phyloP scores from a whole-genome alignment of 2,113 vertebrate genomes.

The Phasianus colchicus region DNA sequence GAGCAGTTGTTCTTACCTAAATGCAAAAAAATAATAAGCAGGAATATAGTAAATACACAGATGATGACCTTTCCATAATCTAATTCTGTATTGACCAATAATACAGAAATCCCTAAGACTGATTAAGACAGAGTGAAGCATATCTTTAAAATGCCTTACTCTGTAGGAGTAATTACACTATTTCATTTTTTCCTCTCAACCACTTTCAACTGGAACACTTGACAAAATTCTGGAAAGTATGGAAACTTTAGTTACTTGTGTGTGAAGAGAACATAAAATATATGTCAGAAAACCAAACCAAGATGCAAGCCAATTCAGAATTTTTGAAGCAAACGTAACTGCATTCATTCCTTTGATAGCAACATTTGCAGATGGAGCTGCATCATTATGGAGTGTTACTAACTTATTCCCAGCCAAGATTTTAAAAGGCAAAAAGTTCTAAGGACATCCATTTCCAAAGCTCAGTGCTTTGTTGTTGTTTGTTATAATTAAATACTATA shows the following conservation, averaged over 20 bases:
- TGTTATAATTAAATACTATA: neutral
- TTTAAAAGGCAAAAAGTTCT: neutral
- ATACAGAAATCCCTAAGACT: neutral
- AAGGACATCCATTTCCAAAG: neutral
- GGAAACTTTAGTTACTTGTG: neutral
- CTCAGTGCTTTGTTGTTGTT: neutral
- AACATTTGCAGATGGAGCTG: neutral
- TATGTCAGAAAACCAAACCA: neutral
- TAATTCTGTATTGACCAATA: neutral
- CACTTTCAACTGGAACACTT: neutral
- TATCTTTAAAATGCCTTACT: neutral
- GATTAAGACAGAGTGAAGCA: neutral
- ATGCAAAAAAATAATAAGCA: neutral
- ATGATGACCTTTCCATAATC: neutral
- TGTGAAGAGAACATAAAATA: neutral
- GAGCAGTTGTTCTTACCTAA: constrained; percentile 96
- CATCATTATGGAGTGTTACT: neutral
- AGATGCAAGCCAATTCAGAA: neutral
- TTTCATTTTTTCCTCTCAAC: neutral
- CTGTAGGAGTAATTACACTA: neutral
- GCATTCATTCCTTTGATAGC: neutral
- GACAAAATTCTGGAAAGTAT: neutral
- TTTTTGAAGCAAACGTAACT: neutral
- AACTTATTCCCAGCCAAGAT: neutral
- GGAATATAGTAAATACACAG: neutral